Conservation (phyloP, 2,797 vertebrate genomes). For the Streptopelia turtur region DNA sequence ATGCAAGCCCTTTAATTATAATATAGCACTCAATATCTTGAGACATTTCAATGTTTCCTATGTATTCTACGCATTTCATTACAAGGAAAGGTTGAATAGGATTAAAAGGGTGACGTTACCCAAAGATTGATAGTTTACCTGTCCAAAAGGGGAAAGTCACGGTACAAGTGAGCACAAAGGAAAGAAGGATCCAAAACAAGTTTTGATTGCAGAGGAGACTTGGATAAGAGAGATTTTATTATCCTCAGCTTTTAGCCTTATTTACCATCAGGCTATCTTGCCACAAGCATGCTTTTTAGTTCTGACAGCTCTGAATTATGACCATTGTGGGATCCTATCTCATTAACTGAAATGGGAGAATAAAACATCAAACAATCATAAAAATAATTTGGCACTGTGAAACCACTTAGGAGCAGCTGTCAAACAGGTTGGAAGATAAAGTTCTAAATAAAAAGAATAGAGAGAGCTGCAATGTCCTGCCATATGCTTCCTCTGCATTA, state of each 20-base stretch:
- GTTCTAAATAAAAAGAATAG: constrained; percentile 87
- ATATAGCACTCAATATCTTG: constrained; percentile 78
- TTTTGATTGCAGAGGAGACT: constrained; percentile 75
- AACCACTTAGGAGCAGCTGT: constrained; percentile 92
- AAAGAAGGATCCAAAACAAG: constrained; percentile 73
- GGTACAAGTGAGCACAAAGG: constrained; percentile 52
- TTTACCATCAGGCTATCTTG: constrained; percentile 82
- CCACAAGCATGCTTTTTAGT: constrained; percentile 86
- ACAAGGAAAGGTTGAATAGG: constrained; percentile 73
- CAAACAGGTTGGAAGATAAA: constrained; percentile 92
- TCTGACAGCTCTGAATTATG: constrained; percentile 92
- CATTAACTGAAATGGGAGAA: constrained; percentile 94
- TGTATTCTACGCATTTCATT: constrained; percentile 74
- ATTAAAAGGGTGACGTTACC: constrained; percentile 62
- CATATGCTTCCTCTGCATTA: constrained; percentile 84
- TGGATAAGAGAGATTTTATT: constrained; percentile 78
- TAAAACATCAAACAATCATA: constrained; percentile 95
- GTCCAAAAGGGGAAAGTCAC: constrained; percentile 14
- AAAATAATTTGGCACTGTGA: constrained; percentile 94
- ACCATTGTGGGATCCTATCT: constrained; percentile 94
- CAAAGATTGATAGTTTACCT: constrained; percentile 63
- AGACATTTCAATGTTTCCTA: constrained; percentile 74
- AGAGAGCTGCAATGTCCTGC: constrained; percentile 78
- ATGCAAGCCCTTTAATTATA: constrained; percentile 81
- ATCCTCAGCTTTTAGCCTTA: constrained; percentile 82